Percentiles rank a stretch among this genome's conserved stretches.
These are phyloP conservation scores for Corella eumyota DNA, from an alignment of 23 tunicate genomes.

Conservation along the genomic window DNA sequence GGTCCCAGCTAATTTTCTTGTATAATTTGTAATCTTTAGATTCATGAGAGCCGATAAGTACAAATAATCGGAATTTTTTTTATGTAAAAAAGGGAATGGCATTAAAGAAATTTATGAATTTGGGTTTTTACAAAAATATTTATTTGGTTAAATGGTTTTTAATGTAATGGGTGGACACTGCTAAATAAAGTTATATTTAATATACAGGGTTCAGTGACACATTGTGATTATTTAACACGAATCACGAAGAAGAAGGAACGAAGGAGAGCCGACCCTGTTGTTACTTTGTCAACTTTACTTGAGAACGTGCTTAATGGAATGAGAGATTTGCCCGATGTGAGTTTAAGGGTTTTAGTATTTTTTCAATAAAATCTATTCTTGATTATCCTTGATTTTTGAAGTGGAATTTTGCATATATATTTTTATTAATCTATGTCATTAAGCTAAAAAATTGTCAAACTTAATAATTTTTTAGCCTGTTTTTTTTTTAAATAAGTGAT, in stretches of 20 bases:
- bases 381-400: too few relatives aligned
- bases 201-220: constrained; percentile 38
- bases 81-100: too few relatives aligned
- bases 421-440: background rate
- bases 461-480: background rate
- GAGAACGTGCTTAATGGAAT: constrained; percentile 66
- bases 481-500: constrained; percentile 2
- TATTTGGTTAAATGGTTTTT: background rate
- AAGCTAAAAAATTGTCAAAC: background rate
- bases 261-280: constrained; percentile 85
- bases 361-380: too few relatives aligned
- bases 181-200: background rate
- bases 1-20: too few relatives aligned
- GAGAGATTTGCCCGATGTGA: constrained; percentile 59
- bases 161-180: background rate
- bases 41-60: too few relatives aligned
- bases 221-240: constrained; percentile 82
- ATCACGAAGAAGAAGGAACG: constrained; percentile 91
- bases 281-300: constrained; percentile 59
- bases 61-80: too few relatives aligned
- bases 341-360: too few relatives aligned
- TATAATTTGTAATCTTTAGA: too few relatives aligned
- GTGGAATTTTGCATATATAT: too few relatives aligned
- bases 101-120: background rate
- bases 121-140: background rate